Conservation (phyloP, 2,797 vertebrate species). For the Rhinophrynus dorsalis region DNA sequence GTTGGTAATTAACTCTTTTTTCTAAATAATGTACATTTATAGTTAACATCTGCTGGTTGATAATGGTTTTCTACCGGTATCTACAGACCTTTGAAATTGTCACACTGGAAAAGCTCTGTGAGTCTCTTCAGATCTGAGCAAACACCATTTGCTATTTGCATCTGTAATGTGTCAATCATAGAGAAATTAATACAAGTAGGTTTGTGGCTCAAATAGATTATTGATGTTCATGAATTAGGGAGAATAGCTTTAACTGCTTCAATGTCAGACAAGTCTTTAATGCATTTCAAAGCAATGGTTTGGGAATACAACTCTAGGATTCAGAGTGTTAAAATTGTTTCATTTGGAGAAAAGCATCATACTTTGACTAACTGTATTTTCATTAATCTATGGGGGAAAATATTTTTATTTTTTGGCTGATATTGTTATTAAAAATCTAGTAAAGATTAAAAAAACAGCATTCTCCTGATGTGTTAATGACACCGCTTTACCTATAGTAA, state of each 20-base stretch:
- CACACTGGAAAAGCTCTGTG: not conserved
- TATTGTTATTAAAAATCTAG: no score
- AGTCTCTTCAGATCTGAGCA: conserved; percentile 15
- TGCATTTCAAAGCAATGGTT: no score
- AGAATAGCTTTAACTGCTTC: conserved; percentile 19
- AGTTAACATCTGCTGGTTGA: conserved; percentile 76
- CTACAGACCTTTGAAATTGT: conserved; percentile 26
- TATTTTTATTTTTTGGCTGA: no score
- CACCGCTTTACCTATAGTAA: no score
- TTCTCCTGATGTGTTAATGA: no score
- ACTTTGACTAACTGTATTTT: no score
- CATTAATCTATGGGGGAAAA: no score
- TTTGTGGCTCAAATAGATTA: conserved; percentile 12
- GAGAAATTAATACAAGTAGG: conserved; percentile 26
- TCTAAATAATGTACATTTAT: conserved; percentile 76
- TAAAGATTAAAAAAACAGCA: no score
- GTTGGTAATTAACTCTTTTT: conserved; percentile 92
- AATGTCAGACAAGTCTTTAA: no score
- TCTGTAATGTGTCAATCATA: conserved; percentile 36
- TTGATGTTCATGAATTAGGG: conserved; percentile 10
- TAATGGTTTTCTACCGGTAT: conserved; percentile 61
- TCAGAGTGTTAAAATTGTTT: no score
- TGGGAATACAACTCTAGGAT: no score
- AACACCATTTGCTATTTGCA: conserved; percentile 43
- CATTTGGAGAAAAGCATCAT: no score